Evolutionary conservation across 2,113 vertebrate species (phyloP), one percentile per base, ranked within the genome.

Genomic region (Sisor rabdophorus): DNA sequence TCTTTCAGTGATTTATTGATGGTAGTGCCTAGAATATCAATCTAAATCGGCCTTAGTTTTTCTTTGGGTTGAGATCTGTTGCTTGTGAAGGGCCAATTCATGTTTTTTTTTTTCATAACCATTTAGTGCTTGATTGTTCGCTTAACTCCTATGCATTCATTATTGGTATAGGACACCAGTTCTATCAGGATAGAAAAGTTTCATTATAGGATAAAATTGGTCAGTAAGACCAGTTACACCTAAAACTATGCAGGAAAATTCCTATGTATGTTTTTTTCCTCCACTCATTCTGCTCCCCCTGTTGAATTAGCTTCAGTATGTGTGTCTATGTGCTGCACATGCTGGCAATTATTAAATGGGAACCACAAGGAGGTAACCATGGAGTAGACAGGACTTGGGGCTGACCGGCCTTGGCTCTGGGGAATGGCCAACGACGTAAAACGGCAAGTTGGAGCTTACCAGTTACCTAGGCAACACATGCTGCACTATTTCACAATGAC

Each of bases 311-410:
- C 48, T 52, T 63, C 80, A 72, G 67, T 70, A 78, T 63, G 52
- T 47, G 67, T 71, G 71, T 67, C 71, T 55, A 73, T 32, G 50
- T 30, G 52, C 75, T 71, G 36, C 55, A 32, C 67, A 82, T 44
- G 19, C 78, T 80, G 78, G 54, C 75, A 69, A 76, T 84, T 78
- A 84, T 84, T 84, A 84, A 75, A 78, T 36, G n/a, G 56, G 58
- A 81, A 75, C 78, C 78, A 78, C 70, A 56, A 47, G 72, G 76
- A 75, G 61, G 80, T 80, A 80, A 79, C 83, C 76, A 82, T 80
- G 83, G 80, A 73, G 83, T 82, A 73, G 56, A 73, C 50, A 56
- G 71, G 56, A 80, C 78, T 78, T 53, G 61, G 61, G 75, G 64
- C 65, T 80, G 80, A 81, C 82, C 65, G n/a, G 80, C 61, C 80